Evolutionary conservation across 1,140 invertebrate species (phyloP).

Genomic region (Dinothrombium tinctorium): DNA sequence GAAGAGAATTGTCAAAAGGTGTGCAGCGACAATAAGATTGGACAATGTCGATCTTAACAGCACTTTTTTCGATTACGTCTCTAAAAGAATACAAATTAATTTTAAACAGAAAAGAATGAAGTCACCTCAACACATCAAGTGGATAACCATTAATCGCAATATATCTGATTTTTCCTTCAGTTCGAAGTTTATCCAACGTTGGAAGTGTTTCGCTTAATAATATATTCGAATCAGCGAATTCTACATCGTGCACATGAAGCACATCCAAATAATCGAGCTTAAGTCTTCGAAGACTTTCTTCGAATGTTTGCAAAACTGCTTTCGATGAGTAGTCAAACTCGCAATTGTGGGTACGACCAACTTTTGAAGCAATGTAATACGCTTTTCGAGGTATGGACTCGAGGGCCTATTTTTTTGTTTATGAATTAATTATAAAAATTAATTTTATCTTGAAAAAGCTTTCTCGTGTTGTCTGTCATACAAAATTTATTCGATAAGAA

Average conservation of each 20-base stretch:
- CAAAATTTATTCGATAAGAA: too few relatives aligned
- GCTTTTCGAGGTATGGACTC: slow-evolving; percentile 45
- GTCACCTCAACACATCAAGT: slow-evolving; percentile 36
- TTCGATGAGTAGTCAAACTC: slow-evolving; percentile 60
- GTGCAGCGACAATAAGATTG: slow-evolving; percentile 53
- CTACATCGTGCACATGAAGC: slow-evolving; percentile 74
- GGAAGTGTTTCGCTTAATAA: too few relatives aligned
- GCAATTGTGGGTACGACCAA: slow-evolving; percentile 43
- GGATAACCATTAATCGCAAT: slow-evolving; percentile 77
- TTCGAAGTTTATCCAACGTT: too few relatives aligned
- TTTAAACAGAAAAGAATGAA: not conserved
- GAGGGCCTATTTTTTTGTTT: slow-evolving; percentile 32
- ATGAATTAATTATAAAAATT: slow-evolving; percentile 7
- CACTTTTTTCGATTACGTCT: slow-evolving; percentile 39
- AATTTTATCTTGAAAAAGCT: not conserved
- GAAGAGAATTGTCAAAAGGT: slow-evolving; percentile 47
- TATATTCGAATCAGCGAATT: slow-evolving; percentile 68
- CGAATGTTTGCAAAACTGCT: slow-evolving; percentile 44
- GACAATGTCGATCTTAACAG: slow-evolving; percentile 40
- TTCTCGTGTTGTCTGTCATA: too few relatives aligned
- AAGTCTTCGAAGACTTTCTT: slow-evolving; percentile 45
- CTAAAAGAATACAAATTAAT: slow-evolving; percentile 10
- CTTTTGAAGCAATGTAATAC: slow-evolving; percentile 81
- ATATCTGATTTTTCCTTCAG: slow-evolving; percentile 46
- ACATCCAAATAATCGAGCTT: slow-evolving; percentile 63